Conservation (phyloP, 2,797 vertebrate species). For the Rallus crepitans region DNA sequence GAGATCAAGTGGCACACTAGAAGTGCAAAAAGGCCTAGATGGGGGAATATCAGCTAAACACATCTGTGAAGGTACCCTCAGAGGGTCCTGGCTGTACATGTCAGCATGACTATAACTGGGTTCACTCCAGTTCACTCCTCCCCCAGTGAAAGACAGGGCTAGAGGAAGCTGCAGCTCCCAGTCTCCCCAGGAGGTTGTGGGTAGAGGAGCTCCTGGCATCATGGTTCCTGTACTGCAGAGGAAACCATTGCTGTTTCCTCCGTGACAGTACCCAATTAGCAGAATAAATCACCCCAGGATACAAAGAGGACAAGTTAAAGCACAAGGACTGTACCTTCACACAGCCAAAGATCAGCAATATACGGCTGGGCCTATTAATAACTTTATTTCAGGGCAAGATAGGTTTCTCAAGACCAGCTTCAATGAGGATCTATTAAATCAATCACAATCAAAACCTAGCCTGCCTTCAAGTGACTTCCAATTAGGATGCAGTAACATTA, state of each 20-base stretch:
- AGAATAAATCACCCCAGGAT: not conserved
- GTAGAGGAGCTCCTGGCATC: not conserved
- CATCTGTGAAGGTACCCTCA: not conserved
- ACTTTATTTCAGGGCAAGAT: not conserved
- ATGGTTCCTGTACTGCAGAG: not conserved
- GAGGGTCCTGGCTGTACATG: not conserved
- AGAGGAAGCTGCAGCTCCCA: rapidly evolving
- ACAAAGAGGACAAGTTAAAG: not conserved
- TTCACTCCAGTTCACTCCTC: not conserved
- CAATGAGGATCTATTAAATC: slow-evolving; percentile 7
- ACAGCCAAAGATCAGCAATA: not conserved
- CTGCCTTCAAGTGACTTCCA: slow-evolving; percentile 46
- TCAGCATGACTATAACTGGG: not conserved
- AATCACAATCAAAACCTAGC: slow-evolving; percentile 27
- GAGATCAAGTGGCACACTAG: not conserved
- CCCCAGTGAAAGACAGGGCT: not conserved
- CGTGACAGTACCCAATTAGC: not conserved
- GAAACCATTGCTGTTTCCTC: not conserved
- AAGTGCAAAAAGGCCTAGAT: not conserved
- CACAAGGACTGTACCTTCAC: not conserved
- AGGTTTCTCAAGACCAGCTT: not conserved
- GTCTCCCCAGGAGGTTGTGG: not conserved
- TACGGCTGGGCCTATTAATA: not conserved
- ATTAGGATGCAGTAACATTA: slow-evolving; percentile 37
- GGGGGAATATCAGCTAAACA: not conserved